phyloP scores from a whole-genome alignment of 2,113 vertebrate species.

The Ammodytes marinus region DNA sequence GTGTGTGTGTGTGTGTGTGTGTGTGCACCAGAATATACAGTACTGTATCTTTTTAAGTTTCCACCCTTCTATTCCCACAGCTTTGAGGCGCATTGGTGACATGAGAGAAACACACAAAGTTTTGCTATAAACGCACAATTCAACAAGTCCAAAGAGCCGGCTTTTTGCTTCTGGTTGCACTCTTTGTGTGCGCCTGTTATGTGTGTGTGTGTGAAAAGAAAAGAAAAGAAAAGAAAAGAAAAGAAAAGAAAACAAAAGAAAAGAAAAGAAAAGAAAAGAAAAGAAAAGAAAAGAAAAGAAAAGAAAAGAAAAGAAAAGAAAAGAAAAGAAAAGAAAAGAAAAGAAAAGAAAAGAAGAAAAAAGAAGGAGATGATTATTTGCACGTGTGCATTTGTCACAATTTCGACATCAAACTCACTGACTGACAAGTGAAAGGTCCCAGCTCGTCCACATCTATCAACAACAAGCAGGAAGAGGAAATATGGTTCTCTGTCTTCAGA shows the following conservation, averaged over 20 bases:
- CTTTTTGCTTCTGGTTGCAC: neutral
- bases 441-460: constrained; percentile 26
- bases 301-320: constrained; percentile 18
- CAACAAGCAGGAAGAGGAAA: constrained; percentile 1
- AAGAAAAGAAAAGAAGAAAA: constrained; percentile 18
- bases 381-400: constrained; percentile 54
- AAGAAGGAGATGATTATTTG: constrained; percentile 19
- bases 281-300: neutral
- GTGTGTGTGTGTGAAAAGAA: constrained; percentile 15
- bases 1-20: constrained; percentile 6
- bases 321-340: neutral
- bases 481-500: neutral
- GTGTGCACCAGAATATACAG: constrained; percentile 41
- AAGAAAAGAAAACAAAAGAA: neutral
- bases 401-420: constrained; percentile 24
- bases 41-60: constrained; percentile 62
- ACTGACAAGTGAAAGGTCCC: constrained; percentile 35
- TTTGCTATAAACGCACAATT: constrained; percentile 38
- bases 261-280: constrained; percentile 18
- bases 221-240: constrained; percentile 18
- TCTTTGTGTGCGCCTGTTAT: constrained; percentile 17
- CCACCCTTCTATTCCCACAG: constrained; percentile 67
- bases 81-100: constrained; percentile 73
- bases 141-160: constrained; percentile 46
- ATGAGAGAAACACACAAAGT: constrained; percentile 52